Evolutionary conservation across 2,797 vertebrate genomes (phyloP), one percentile per base, ranked within the genome.

Genomic region (Sebastes umbrosus): DNA sequence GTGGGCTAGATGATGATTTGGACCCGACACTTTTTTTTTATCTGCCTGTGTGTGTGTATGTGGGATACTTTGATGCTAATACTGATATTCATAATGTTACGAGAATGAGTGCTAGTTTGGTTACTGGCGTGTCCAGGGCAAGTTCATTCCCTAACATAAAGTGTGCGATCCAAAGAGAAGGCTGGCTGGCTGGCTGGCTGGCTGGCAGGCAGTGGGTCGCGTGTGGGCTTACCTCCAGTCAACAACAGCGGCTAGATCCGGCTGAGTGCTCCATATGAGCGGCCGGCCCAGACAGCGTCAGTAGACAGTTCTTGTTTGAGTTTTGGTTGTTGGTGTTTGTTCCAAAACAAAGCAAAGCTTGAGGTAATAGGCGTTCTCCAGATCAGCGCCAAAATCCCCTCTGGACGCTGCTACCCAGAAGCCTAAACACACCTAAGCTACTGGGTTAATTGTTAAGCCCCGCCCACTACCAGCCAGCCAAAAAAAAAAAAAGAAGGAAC

Each of bases 1-100:
- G 84, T 82, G 82, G 86, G 73, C 76, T 86, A 20, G 80, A 84
- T 86, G 87, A 86, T 90, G 80, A 90, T 93, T 80, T 93, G 82
- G 87, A 88, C 84, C 71, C 71, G 69, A 65, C 73, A 68, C 24
- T 80, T 77, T 73, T 75, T 72, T 80, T 62, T 82, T 60, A 71
- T 75, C 58, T 36, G 52, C 34, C 24, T 66, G 36, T 52, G 43
- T 68, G 46, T 52, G 39, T 79, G 18, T 78, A 34, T 82, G 76
- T 77, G 32, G 39, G 36, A 66, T 62, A 32, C 20, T 77, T 57
- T 73, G 36, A 79, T 64, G 36, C 36, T 75, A 58, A 64, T 64
- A 16, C 8, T 18, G 32, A 70, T 24, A 73, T 43, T 73, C 46
- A 50, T 50, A n/a, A 52, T 54, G 50, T 54, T 54, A 22, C 20